These are phyloP conservation scores for Rotaria macrura DNA, from an alignment of 2,888 invertebrate species.

Conservation along the genomic window DNA sequence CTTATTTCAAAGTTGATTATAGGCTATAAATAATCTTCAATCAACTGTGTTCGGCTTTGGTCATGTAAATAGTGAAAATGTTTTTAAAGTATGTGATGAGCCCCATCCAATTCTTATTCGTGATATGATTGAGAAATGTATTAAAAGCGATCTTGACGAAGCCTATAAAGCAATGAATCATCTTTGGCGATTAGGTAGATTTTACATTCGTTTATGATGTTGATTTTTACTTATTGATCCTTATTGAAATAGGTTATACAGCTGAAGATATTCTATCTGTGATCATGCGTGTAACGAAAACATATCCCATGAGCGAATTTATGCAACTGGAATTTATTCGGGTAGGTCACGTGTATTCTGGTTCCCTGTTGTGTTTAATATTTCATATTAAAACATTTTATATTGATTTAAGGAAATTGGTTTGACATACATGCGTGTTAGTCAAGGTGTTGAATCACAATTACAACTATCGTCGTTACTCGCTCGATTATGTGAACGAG, in stretches of 20 bases:
- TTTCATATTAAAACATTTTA: too few relatives aligned
- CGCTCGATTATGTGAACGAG: conserved; percentile 62
- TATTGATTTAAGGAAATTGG: conserved; percentile 71
- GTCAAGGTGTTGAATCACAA: conserved; percentile 73
- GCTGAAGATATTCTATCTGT: conserved; percentile 90
- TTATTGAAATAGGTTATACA: conserved; percentile 61
- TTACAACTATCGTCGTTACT: conserved; percentile 81
- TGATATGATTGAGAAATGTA: conserved; percentile 76
- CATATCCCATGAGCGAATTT: conserved; percentile 59
- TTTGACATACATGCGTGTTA: conserved; percentile 73
- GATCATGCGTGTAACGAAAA: conserved; percentile 66
- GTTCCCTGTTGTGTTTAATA: too few relatives aligned
- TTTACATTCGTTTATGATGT: too few relatives aligned
- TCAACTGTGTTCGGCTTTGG: conserved; percentile 83
- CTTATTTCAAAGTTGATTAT: conserved; percentile 37
- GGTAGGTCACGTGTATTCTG: too few relatives aligned
- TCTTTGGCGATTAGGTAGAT: conserved; percentile 66
- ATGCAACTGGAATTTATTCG: conserved; percentile 73
- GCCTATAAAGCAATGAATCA: conserved; percentile 76
- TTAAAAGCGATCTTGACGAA: conserved; percentile 67
- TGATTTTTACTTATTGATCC: too few relatives aligned
- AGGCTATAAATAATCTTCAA: conserved; percentile 86
- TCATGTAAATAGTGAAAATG: conserved; percentile 78
- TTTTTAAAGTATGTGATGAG: conserved; percentile 63
- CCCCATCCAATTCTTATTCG: conserved; percentile 58